These are phyloP conservation scores for Lapara coniferarum DNA, from an alignment of 2,888 invertebrate species.

Conservation along the genomic window DNA sequence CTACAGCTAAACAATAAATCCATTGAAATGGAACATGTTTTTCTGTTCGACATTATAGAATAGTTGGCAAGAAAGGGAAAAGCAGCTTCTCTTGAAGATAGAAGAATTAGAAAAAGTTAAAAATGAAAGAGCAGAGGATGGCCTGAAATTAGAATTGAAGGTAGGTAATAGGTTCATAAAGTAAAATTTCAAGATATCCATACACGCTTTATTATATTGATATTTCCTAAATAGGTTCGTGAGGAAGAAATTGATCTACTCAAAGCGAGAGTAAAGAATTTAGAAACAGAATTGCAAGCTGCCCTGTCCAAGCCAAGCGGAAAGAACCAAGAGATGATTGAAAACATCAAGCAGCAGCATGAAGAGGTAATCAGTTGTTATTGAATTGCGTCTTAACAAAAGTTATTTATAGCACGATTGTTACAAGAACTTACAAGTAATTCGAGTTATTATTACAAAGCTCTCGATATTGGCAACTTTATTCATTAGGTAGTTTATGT, in stretches of 20 bases:
- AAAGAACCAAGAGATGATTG: conserved; percentile 79
- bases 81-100: conserved; percentile 70
- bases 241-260: conserved; percentile 81
- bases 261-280: conserved; percentile 73
- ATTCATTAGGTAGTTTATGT: no score
- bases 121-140: conserved; percentile 63
- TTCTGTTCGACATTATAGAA: conserved; percentile 45
- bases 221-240: conserved; percentile 59
- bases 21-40: background rate
- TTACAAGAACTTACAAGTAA: no score
- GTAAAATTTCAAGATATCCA: background rate
- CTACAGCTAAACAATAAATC: background rate
- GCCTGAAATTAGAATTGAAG: conserved; percentile 67
- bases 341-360: conserved; percentile 78
- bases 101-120: conserved; percentile 69
- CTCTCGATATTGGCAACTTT: no score
- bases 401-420: no score
- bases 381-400: no score
- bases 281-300: conserved; percentile 77
- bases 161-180: conserved; percentile 41
- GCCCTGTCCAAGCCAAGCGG: conserved; percentile 74
- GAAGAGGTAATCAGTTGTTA: conserved; percentile 63
- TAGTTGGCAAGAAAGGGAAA: conserved; percentile 71
- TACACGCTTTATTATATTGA: no score
- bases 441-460: no score